Base-by-base conservation (phyloP, 2,113 vertebrate species). In the Anguilla japonica region DNA sequence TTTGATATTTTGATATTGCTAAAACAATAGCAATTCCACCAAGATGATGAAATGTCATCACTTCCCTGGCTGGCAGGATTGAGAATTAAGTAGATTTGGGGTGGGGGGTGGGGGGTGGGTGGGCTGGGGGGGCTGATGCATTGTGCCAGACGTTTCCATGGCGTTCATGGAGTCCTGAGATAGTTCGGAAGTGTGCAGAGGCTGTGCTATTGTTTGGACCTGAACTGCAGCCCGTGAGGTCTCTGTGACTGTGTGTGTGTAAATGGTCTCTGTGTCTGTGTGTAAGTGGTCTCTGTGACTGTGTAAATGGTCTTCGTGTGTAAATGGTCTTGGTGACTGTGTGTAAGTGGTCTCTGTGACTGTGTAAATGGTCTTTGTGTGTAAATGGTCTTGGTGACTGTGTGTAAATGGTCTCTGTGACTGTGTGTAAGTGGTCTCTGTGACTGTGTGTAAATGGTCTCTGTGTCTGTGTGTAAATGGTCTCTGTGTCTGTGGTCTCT, bases 1-100 rank as follows among this genome's bases (percentile, higher is more conserved):
- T 34, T 81, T 90, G 84, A 87, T 67, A 88, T 63, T 85, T 91
- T 90, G 67, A 85, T 81, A 90, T 87, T 86, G 88, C 83, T 26
- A 67, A 67, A 26, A 67, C 5, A 60, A 60, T 8, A 3, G 20
- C 22, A 26, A 22, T 3, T 6, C 60, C 18, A 20, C 22, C 26
- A 9, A 67, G 20, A 67, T 5, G 3, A 3, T 22, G 18, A 67
- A 8, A 8, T 8, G 4, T 67, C 18, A 26, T 67, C 18, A 67
- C 26, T 6, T 20, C 18, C 20, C 22, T 67, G 60, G 60, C 8
- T 26, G 60, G 22, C 60, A 5, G 60, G 60, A 26, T 67, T 26
- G 60, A 67, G 84, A 29, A 88, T 83, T 87, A 87, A 85, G 60
- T 67, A 26, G 18, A 60, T 46, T 4, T 46, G 4, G 43, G 43